Conservation (phyloP, 2,797 vertebrate genomes). For the Falco biarmicus region DNA sequence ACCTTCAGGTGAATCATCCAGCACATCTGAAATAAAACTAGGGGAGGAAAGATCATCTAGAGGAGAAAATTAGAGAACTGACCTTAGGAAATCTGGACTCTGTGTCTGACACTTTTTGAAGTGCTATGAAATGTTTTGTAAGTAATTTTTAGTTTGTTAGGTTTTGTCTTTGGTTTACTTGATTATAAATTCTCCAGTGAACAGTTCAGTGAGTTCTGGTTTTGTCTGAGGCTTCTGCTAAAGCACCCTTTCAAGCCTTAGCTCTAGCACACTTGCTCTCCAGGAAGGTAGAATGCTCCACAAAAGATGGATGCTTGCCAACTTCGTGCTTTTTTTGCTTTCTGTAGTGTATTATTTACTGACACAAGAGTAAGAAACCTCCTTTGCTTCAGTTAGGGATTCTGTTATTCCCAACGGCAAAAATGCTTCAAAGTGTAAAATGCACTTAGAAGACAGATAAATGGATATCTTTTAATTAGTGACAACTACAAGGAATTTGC, state of each 20-base stretch:
- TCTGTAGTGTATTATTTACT: slow-evolving; percentile 1
- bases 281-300: background rate
- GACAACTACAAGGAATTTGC: background rate
- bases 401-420: slow-evolving; percentile 12
- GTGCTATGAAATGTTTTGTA: background rate
- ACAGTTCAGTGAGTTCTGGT: background rate
- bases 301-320: background rate
- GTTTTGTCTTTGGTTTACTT: background rate
- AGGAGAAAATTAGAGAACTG: background rate
- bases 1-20: background rate
- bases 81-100: background rate
- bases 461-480: background rate
- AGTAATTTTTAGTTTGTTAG: background rate
- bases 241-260: background rate
- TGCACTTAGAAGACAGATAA: slow-evolving; percentile 3
- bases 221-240: background rate
- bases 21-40: background rate
- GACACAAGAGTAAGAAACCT: background rate
- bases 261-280: background rate
- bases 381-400: background rate
- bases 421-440: slow-evolving; percentile 35
- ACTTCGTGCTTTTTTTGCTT: background rate
- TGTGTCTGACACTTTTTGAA: background rate
- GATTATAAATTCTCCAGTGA: background rate
- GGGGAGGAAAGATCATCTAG: background rate